Evolutionary conservation across 2,113 vertebrate species (phyloP).

Genomic region (zebrafish (Danio rerio)): DNA sequence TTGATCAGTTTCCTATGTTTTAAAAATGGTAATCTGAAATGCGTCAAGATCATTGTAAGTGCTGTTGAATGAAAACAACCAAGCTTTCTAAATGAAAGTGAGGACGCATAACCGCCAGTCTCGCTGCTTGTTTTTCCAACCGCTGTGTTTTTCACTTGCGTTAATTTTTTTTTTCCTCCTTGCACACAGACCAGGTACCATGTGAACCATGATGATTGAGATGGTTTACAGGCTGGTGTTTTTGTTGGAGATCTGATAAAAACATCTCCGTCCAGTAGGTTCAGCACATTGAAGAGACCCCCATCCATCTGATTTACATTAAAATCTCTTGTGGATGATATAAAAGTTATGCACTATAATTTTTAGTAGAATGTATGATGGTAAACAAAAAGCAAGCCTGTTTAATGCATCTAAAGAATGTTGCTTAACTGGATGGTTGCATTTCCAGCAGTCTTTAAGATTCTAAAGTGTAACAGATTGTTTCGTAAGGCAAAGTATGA

Average conservation of each 20-base stretch:
- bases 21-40: too few relatives aligned
- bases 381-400: slow-evolving; percentile 5
- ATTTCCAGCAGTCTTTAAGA: not conserved
- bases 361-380: slow-evolving; percentile 10
- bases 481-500: not conserved
- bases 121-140: too few relatives aligned
- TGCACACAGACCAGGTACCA: too few relatives aligned
- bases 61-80: too few relatives aligned
- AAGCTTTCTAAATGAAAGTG: too few relatives aligned
- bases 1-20: too few relatives aligned
- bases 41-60: too few relatives aligned
- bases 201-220: not conserved
- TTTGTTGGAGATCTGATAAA: not conserved
- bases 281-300: not conserved
- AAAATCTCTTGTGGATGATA: not conserved
- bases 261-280: slow-evolving; percentile 2
- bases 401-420: not conserved
- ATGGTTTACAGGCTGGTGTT: slow-evolving; percentile 10
- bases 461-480: slow-evolving; percentile 7
- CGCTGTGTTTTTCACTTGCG: too few relatives aligned
- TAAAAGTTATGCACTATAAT: not conserved
- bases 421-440: slow-evolving; percentile 8
- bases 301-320: not conserved
- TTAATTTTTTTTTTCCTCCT: too few relatives aligned
- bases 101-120: too few relatives aligned